A percentile compares a stretch with the other conserved stretches of the same genome.
Evolutionary conservation across 2,888 invertebrate species (phyloP).

Genomic region (Nomada fabriciana): DNA sequence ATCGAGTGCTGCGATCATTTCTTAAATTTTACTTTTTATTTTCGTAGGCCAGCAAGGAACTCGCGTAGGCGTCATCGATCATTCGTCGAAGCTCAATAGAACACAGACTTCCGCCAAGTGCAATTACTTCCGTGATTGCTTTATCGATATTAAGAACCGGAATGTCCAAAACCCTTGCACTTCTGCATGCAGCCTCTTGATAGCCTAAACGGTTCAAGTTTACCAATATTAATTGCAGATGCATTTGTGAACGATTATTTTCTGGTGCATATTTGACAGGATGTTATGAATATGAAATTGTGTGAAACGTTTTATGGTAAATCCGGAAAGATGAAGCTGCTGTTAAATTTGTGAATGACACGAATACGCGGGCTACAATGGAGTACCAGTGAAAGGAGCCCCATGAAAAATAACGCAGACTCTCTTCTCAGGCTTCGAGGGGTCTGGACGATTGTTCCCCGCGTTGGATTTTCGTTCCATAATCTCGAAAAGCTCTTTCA

Average conservation of each 20-base stretch:
- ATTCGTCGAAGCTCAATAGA: constrained; percentile 69
- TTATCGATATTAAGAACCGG: constrained; percentile 73
- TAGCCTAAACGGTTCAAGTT: constrained; percentile 75
- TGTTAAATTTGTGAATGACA: neutral
- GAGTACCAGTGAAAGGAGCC: constrained; percentile 83
- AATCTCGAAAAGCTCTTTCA: constrained; percentile 73
- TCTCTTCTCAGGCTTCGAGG: constrained; percentile 72
- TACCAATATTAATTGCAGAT: neutral
- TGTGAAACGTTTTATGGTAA: neutral
- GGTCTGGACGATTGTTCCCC: constrained; percentile 38
- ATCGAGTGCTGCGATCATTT: neutral
- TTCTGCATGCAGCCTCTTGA: constrained; percentile 86
- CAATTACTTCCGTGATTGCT: constrained; percentile 72
- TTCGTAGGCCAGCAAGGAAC: constrained; percentile 48
- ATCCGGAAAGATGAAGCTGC: neutral
- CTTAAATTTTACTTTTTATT: constrained; percentile 36
- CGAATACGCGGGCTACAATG: neutral
- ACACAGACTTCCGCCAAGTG: constrained; percentile 58
- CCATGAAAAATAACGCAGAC: constrained; percentile 85
- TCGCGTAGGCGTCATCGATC: constrained; percentile 72
- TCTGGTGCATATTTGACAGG: too few species aligned
- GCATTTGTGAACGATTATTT: too few species aligned
- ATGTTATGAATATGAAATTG: too few species aligned
- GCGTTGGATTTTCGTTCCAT: constrained; percentile 31
- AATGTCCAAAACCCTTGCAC: constrained; percentile 74